Percentiles rank a stretch among this genome's conserved stretches.
Evolutionary conservation across 30 jellyfish, hydroid and myxozoan genomes (phyloP).

Genomic region (Pelagia noctiluca): DNA sequence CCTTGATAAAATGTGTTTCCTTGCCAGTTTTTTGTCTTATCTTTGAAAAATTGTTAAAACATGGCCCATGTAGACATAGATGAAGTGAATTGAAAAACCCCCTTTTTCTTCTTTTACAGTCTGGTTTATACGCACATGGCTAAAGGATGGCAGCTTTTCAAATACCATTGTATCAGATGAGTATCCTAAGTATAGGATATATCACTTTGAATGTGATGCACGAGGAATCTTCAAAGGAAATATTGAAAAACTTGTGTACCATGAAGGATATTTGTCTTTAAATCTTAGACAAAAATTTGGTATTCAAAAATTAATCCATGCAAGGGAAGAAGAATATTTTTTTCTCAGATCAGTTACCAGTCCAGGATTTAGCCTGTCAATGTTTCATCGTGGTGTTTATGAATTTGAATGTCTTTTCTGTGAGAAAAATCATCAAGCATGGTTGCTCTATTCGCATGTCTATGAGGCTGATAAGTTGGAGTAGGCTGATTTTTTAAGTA

Average conservation of each 20-base stretch:
- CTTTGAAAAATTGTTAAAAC: not conserved
- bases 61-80: not conserved
- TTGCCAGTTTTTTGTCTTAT: not conserved
- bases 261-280: conserved; percentile 1
- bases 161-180: not conserved
- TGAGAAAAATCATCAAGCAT: not conserved
- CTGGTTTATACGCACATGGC: conserved; percentile 8
- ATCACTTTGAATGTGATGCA: not conserved
- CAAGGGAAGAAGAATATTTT: not conserved
- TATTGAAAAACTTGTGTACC: not conserved
- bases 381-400: not conserved
- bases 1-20: not conserved
- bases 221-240: not conserved
- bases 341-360: not conserved
- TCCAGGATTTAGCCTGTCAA: conserved; percentile 6
- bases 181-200: conserved; percentile 2
- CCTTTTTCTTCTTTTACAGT: not conserved
- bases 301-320: not conserved
- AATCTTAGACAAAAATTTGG: not conserved
- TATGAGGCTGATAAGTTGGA: conserved; percentile 2
- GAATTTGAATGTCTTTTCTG: not conserved
- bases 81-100: not conserved
- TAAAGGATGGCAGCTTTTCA: conserved; percentile 1
- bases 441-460: not conserved
- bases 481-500: not conserved